Percentiles rank a stretch among this genome's conserved stretches.
Evolutionary conservation across 2,113 vertebrate genomes (phyloP).

Genomic region (Bettongia penicillata): DNA sequence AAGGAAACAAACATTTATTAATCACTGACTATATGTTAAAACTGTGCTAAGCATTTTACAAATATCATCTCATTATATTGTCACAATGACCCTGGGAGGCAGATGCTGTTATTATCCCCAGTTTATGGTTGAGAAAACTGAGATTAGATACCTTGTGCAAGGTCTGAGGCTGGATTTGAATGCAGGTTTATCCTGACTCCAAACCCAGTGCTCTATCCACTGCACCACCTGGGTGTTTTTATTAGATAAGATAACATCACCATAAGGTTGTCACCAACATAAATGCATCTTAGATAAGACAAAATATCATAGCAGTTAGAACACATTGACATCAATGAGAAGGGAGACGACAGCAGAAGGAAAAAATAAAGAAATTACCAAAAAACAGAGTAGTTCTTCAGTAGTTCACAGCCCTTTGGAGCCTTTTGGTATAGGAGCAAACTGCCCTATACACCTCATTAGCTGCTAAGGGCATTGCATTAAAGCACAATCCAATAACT

Average conservation of each 20-base stretch:
- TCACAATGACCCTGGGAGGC: not conserved
- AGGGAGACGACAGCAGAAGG: not conserved
- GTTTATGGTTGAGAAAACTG: not conserved
- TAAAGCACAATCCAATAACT: not conserved
- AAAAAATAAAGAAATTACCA: not conserved
- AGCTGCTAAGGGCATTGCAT: not conserved
- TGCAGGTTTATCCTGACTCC: not conserved
- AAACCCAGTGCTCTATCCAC: not conserved
- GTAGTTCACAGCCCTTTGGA: not conserved
- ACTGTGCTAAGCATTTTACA: not conserved
- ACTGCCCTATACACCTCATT: not conserved
- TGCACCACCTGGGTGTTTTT: not conserved
- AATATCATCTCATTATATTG: not conserved
- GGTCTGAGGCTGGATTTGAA: not conserved
- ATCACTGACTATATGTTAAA: not conserved
- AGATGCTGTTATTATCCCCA: not conserved
- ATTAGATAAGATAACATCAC: constrained; percentile 15
- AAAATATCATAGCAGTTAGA: not conserved
- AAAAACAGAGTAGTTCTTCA: not conserved
- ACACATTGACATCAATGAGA: not conserved
- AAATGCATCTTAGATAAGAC: constrained; percentile 24
- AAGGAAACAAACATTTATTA: not conserved
- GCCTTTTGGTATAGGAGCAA: fast-evolving
- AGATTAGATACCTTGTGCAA: not conserved
- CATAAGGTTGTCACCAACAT: constrained; percentile 36